phyloP scores from a whole-genome alignment of 2,888 invertebrate genomes.

The Orchesellides sinensis region DNA sequence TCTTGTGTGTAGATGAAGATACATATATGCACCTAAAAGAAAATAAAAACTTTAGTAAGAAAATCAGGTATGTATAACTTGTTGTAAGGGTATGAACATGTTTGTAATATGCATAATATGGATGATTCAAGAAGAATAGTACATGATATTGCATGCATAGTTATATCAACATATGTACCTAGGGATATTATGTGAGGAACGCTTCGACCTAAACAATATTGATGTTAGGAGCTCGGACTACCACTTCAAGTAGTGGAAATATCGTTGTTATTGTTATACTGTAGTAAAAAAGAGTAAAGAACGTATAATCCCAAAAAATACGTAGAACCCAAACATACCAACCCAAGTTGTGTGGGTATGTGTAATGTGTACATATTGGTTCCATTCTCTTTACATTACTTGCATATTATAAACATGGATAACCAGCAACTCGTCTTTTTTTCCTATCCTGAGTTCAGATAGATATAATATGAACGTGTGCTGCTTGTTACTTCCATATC shows the following conservation, averaged over 20 bases:
- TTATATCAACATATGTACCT: neutral
- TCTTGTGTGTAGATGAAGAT: neutral
- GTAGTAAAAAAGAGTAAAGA: constrained; percentile 19
- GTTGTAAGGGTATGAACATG: too few relatives aligned
- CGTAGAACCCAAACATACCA: too few relatives aligned
- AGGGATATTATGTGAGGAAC: too few relatives aligned
- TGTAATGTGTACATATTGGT: too few relatives aligned
- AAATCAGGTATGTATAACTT: too few relatives aligned
- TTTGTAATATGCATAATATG: too few relatives aligned
- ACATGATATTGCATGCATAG: neutral
- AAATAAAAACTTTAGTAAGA: neutral
- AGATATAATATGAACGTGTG: constrained; percentile 10
- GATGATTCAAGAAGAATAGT: neutral
- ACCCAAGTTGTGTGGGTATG: too few relatives aligned
- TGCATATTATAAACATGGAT: neutral
- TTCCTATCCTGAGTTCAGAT: constrained; percentile 22
- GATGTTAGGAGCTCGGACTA: too few relatives aligned
- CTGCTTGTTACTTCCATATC: constrained; percentile 47
- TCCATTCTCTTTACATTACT: too few relatives aligned
- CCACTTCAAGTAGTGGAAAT: too few relatives aligned
- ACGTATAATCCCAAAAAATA: constrained; percentile 14
- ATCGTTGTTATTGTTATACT: too few relatives aligned
- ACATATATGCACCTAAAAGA: neutral
- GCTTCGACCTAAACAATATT: too few relatives aligned
- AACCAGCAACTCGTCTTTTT: constrained; percentile 23